Conservation (phyloP, 2,113 vertebrate species). For the Hippoglossus stenolepis region DNA sequence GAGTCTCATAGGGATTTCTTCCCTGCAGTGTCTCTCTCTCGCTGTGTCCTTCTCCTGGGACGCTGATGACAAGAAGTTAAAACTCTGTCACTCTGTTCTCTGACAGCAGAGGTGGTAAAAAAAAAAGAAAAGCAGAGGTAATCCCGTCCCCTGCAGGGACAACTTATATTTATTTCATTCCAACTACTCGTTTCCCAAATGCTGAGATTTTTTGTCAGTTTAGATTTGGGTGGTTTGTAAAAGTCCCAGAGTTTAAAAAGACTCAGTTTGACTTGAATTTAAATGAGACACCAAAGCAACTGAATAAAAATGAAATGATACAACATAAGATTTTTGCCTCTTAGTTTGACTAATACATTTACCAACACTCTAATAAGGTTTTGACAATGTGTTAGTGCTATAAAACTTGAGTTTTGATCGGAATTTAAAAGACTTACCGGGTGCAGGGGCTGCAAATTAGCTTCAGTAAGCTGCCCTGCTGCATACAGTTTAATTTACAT, state of each 20-base stretch:
- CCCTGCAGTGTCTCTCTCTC: slow-evolving; percentile 34
- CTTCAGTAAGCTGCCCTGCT: background rate
- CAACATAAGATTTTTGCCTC: slow-evolving; percentile 6
- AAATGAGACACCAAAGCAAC: slow-evolving; percentile 25
- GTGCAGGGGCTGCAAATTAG: background rate
- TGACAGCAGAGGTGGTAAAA: slow-evolving; percentile 44
- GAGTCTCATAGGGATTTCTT: slow-evolving; percentile 55
- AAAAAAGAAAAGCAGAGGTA: slow-evolving; percentile 46
- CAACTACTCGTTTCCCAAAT: slow-evolving; percentile 6
- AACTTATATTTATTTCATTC: slow-evolving; percentile 29
- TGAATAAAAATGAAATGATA: slow-evolving; percentile 44
- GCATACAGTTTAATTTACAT: too few species aligned
- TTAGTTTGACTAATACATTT: slow-evolving; percentile 12
- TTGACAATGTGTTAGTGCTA: background rate
- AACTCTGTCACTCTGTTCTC: slow-evolving; percentile 50
- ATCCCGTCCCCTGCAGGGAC: slow-evolving; percentile 50
- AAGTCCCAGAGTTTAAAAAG: slow-evolving; percentile 17
- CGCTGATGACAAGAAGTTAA: slow-evolving; percentile 56
- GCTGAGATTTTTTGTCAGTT: background rate
- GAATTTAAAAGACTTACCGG: too few species aligned
- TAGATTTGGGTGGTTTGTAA: slow-evolving; percentile 14
- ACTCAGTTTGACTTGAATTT: slow-evolving; percentile 32
- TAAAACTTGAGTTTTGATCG: background rate
- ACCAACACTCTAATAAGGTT: background rate
- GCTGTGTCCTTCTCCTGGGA: slow-evolving; percentile 42